Percentiles rank a stretch among this genome's conserved stretches.
These are phyloP conservation scores for Nomada fucata DNA, from an alignment of 2,888 invertebrate species.

Conservation along the genomic window DNA sequence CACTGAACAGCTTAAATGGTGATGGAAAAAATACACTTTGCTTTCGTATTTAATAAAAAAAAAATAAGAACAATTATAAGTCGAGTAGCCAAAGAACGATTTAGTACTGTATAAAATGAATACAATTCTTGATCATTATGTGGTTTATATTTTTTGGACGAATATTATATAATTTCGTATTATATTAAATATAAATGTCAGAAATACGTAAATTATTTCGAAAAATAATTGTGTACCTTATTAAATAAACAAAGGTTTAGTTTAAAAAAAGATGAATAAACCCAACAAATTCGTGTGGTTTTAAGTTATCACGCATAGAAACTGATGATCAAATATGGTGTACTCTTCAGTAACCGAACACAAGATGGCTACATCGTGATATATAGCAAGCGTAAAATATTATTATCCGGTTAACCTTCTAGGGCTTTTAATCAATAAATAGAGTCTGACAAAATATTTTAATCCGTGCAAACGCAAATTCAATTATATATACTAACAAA, in stretches of 20 bases:
- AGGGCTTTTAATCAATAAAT: neutral
- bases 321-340: conserved; percentile 58
- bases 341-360: conserved; percentile 45
- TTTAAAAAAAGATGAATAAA: neutral
- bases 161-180: neutral
- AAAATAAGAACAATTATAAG: neutral
- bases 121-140: neutral
- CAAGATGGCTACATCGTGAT: conserved; percentile 64
- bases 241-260: neutral
- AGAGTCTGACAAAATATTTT: neutral
- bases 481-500: neutral
- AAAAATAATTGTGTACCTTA: neutral
- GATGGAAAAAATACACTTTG: neutral
- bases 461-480: neutral
- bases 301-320: neutral
- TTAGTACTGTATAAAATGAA: neutral
- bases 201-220: too few species aligned
- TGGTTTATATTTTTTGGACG: neutral
- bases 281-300: neutral
- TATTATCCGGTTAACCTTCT: neutral
- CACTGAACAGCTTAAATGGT: neutral
- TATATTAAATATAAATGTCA: neutral
- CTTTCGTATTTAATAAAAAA: neutral
- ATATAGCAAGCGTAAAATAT: neutral
- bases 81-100: neutral